Base-by-base conservation (phyloP, 2,888 invertebrate genomes). In the Caenorhabditis sp. region DNA sequence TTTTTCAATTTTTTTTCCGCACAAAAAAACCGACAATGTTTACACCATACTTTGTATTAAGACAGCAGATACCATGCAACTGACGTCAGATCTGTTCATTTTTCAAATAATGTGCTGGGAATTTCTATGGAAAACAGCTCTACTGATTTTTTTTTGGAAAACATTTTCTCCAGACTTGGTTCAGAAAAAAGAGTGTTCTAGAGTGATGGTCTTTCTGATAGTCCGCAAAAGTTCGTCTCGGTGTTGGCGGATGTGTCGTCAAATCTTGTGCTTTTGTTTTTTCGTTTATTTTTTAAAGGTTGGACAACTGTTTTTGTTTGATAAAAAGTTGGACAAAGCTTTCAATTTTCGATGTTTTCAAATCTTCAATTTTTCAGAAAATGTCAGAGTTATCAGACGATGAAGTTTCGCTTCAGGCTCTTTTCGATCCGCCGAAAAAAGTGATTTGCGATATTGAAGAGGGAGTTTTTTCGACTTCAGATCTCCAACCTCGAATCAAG, bases 361-460 rank as follows among this genome's bases (percentile, higher is more conserved):
- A 22, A 12, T 51, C 12, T 47, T 1, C 47, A 47, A 47, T 16
- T 47, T 77, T 79, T n/a, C 54, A 58, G 64, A 66, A 61, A 58
- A 77, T 82, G 82, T 31, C 82, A 28, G 82, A 82, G 19, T 16
- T 59, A 59, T 28, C 74, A n/a, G 79, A 83, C 7, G 79, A 83
- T 0, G 79, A 83, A 69, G 28, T 74, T 12, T 74, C 73, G 2
- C 51, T 83, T 0, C 56, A 51, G 5, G 10, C 74, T 4, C 63
- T 83, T 12, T 82, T 85, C 31, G 74, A 73, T 12, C 63, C 69
- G 2, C 56, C 69, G 6, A 74, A 83, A 63, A 49, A 49, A 31
- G 14, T 86, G 10, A 51, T 84, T 22, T 47, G 16, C n/a, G 81
- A 83, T 61, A 82, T 86, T 26, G 86, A 86, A 47, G 68, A 66